Percentiles rank a stretch among this genome's conserved stretches.
Conservation (phyloP, 2,888 invertebrate genomes). For the Dichetophora obliterata region DNA sequence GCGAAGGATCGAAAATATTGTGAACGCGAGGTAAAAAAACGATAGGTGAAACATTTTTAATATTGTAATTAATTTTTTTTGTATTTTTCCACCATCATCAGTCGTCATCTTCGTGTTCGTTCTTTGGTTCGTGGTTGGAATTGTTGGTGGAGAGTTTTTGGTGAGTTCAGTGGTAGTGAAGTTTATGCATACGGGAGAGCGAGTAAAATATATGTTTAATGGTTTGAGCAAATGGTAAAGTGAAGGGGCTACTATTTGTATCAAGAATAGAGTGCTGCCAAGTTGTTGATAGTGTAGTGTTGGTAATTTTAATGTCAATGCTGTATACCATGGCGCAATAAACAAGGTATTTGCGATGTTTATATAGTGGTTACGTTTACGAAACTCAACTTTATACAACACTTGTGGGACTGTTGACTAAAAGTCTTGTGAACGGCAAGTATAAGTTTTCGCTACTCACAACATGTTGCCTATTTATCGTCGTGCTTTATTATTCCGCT, state of each 20-base stretch:
- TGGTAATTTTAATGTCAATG: background rate
- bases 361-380: too few relatives aligned
- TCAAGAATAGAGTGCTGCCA: background rate
- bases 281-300: background rate
- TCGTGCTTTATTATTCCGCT: too few relatives aligned
- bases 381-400: too few relatives aligned
- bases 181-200: background rate
- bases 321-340: background rate
- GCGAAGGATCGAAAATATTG: background rate
- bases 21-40: background rate
- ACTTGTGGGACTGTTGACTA: too few relatives aligned
- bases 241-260: background rate
- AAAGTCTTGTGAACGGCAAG: too few relatives aligned
- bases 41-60: conserved; percentile 23
- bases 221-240: background rate
- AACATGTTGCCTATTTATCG: too few relatives aligned
- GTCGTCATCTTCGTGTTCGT: conserved; percentile 4
- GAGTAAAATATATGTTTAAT: background rate
- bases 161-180: background rate
- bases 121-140: conserved; percentile 12
- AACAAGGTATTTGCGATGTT: too few relatives aligned
- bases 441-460: too few relatives aligned
- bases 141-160: background rate
- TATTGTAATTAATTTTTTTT: conserved; percentile 17
- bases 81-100: conserved; percentile 11